Conservation (phyloP, 23 tunicate species). For the Phallusia fumigata region DNA sequence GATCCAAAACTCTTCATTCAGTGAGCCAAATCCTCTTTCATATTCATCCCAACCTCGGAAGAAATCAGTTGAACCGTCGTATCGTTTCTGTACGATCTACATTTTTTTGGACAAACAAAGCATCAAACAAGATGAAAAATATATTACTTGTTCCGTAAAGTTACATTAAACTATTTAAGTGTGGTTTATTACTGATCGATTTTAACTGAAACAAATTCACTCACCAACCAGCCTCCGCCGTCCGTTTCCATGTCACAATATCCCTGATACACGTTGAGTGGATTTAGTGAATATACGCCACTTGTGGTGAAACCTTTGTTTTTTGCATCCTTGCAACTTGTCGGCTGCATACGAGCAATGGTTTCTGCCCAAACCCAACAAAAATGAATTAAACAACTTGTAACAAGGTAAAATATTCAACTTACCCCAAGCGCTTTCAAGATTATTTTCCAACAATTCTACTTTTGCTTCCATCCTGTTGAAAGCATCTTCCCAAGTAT, state of each 20-base stretch:
- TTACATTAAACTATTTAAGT: background rate
- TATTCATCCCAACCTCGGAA: background rate
- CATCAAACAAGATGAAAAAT: too few species aligned
- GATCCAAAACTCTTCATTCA: background rate
- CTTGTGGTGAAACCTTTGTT: background rate
- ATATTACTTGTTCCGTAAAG: too few species aligned
- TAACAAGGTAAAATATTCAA: background rate
- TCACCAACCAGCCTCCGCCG: conserved; percentile 4
- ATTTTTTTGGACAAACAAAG: background rate
- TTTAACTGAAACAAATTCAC: background rate
- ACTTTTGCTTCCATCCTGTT: background rate
- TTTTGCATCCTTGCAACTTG: background rate
- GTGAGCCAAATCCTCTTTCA: background rate
- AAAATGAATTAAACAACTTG: background rate
- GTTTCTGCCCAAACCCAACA: background rate
- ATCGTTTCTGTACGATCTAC: background rate
- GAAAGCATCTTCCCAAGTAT: conserved; percentile 1
- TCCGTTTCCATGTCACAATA: conserved; percentile 12
- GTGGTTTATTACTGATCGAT: background rate
- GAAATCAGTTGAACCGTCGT: background rate
- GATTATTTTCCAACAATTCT: background rate
- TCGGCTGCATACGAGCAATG: background rate
- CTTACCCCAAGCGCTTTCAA: background rate
- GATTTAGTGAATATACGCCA: background rate
- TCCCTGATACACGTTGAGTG: background rate